Evolutionary conservation across 2,797 vertebrate genomes (phyloP), one percentile per base, ranked within the genome.

Genomic region (Catostomus latipinnis): DNA sequence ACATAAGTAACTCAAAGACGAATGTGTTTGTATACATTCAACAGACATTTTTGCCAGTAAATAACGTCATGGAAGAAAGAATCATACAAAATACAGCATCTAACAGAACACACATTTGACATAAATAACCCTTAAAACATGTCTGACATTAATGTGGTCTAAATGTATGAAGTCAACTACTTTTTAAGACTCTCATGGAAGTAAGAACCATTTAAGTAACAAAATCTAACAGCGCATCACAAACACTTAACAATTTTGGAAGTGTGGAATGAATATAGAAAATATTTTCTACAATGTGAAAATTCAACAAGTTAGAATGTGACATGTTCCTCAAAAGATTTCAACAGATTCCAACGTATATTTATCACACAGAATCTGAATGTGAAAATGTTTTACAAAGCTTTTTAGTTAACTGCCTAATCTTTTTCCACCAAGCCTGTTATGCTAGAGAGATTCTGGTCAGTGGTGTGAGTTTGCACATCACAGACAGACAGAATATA

Each of bases 391-490:
- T 8, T 22, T 12, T 66, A 66, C 52, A 71, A 34, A 3, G 34
- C 34, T 34, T 71, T 54, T 7, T 34, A 70, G 53, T 48, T 48
- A 63, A 58, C 18, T 61, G 61, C 14, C 7, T 61, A 16, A 62
- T 52, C 11, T 8, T 78, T n/a, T 65, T 56, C 22, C 18, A 53
- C 22, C 6, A 62, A 69, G 45, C 49, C 54, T 60, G 50, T 3
- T 11, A 12, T 45, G 53, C 70, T n/a, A 65, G 63, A 73, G 58
- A 46, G 72, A 83, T 63, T 81, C 83, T 61, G 88, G 88, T 84
- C 84, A 84, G 63, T 80, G 86, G 86, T 85, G 87, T 86, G 83
- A 86, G 81, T 84, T 89, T 76, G 70, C 84, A 85, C 83, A 78
- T 74, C 18, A 14, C 12, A 81, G 77, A 58, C 16, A 69, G 18